Evolutionary conservation across 1,140 invertebrate species (phyloP).

Genomic region (Hylyphantes graminicola): DNA sequence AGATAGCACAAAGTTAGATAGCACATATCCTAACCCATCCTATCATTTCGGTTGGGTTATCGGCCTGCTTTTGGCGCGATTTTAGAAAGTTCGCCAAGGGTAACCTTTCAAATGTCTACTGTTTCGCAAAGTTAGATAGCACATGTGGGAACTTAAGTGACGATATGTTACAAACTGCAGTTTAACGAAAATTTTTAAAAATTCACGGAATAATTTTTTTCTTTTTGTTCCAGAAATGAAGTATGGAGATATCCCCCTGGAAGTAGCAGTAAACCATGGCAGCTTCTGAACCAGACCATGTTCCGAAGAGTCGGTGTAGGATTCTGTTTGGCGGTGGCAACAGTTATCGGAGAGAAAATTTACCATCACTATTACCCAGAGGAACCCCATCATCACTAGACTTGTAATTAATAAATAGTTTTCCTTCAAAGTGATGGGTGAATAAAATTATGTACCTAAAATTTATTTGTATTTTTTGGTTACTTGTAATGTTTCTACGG

Average conservation of each 20-base stretch:
- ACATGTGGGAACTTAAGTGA: no score
- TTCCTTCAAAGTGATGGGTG: not conserved
- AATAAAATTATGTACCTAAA: not conserved
- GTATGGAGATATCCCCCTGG: constrained; percentile 77
- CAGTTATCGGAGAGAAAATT: constrained; percentile 72
- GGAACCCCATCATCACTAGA: constrained; percentile 41
- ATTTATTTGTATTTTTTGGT: not conserved
- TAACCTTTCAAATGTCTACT: no score
- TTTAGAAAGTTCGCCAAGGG: no score
- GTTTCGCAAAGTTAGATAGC: no score
- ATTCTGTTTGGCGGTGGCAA: constrained; percentile 74
- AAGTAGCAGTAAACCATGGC: constrained; percentile 67
- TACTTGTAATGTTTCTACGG: no score
- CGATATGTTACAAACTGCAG: not conserved
- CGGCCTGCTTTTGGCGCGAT: no score
- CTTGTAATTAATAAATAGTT: not conserved
- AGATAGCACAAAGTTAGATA: no score
- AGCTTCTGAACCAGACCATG: constrained; percentile 67
- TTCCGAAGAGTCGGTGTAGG: constrained; percentile 75
- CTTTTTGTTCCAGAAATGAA: constrained; percentile 75
- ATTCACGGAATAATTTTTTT: not conserved
- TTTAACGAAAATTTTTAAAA: not conserved
- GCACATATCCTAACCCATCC: no score
- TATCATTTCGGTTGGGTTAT: no score
- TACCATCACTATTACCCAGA: constrained; percentile 53